These are phyloP conservation scores for Lepas anatifera DNA, from an alignment of 2,888 invertebrate genomes.

Conservation along the genomic window DNA sequence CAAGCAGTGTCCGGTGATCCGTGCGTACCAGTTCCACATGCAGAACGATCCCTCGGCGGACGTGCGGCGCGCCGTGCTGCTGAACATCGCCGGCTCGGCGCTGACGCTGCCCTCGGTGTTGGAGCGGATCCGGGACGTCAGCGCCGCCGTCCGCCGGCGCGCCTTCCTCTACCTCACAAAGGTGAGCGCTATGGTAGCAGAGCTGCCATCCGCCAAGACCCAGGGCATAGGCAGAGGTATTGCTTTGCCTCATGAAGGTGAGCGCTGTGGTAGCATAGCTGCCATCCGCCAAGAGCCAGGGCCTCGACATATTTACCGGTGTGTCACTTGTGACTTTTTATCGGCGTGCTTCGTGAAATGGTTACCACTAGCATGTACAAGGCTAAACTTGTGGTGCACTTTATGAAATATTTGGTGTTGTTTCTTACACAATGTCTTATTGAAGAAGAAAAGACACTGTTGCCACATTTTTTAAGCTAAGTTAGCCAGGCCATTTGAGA, in stretches of 20 bases:
- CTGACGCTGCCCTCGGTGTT: conserved; percentile 56
- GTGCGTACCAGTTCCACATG: conserved; percentile 54
- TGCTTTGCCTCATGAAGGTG: conserved; percentile 25
- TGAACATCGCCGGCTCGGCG: conserved; percentile 55
- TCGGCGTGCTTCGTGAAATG: no score
- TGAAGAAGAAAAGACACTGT: no score
- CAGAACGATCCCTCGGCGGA: conserved; percentile 61
- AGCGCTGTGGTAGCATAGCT: conserved; percentile 50
- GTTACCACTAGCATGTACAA: no score
- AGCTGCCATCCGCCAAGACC: conserved; percentile 52
- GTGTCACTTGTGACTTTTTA: conserved; percentile 28
- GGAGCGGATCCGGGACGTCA: conserved; percentile 59
- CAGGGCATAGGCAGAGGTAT: no score
- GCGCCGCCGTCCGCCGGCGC: conserved; percentile 54
- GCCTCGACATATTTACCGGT: no score
- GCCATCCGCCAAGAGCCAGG: conserved; percentile 52
- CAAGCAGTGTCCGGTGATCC: conserved; percentile 57
- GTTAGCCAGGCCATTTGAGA: no score
- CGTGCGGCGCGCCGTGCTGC: conserved; percentile 55
- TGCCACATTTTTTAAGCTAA: no score
- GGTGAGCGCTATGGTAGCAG: conserved; percentile 42
- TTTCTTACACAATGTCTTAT: no score
- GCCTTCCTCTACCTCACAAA: conserved; percentile 28
- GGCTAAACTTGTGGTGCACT: no score
- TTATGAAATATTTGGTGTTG: no score